Conservation (phyloP, 2,888 invertebrate genomes). For the Ophraella communa region DNA sequence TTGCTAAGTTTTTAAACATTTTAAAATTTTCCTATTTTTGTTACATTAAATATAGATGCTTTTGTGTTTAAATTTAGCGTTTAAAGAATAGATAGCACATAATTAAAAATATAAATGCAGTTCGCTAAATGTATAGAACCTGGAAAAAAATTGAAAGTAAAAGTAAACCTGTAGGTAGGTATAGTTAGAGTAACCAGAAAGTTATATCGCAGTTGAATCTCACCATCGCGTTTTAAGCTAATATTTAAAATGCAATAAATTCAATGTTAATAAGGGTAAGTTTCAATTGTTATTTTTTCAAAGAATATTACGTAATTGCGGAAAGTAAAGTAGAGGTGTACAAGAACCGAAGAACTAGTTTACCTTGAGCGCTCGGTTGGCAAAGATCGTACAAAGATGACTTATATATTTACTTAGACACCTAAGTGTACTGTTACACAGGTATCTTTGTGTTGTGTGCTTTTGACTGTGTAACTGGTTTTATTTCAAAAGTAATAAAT, state of each 20-base stretch:
- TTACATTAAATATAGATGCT: background rate
- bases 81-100: background rate
- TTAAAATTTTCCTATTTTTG: background rate
- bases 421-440: conserved; percentile 40
- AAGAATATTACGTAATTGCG: conserved; percentile 24
- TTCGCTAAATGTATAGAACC: conserved; percentile 7
- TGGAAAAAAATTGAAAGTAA: conserved; percentile 55
- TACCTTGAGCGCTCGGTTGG: conserved; percentile 59
- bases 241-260: background rate
- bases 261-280: conserved; percentile 3
- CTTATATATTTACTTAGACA: conserved; percentile 36
- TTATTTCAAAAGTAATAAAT: conserved; percentile 21
- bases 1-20: background rate
- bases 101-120: conserved; percentile 24
- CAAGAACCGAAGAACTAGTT: conserved; percentile 52
- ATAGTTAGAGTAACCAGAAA: conserved; percentile 12
- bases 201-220: background rate
- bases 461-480: conserved; percentile 7
- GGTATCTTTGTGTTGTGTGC: conserved; percentile 35
- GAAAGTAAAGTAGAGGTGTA: conserved; percentile 22
- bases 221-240: background rate
- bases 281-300: background rate
- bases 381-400: conserved; percentile 51
- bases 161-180: conserved; percentile 53
- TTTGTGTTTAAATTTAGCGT: background rate